Conservation (phyloP, 2,888 invertebrate species). For the Adelphocoris suturalis region DNA sequence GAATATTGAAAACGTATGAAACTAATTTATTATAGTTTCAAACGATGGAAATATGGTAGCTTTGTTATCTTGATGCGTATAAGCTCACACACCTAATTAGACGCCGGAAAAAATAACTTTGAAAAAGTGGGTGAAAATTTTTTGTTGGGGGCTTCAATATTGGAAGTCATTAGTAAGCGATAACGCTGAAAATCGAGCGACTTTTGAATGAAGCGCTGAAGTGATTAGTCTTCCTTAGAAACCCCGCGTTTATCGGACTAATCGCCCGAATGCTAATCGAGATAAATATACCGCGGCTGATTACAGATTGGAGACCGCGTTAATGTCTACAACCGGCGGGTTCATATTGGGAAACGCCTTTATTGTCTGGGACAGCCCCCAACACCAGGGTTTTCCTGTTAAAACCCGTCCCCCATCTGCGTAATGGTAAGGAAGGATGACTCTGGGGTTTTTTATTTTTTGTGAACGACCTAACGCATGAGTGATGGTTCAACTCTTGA, state of each 20-base stretch:
- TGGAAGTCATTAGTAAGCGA: conserved; percentile 8
- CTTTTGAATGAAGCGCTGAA: conserved; percentile 32
- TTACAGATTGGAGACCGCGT: conserved; percentile 43
- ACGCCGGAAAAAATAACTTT: no score
- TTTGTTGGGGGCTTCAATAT: background rate
- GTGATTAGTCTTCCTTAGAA: conserved; percentile 41
- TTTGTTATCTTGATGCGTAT: no score
- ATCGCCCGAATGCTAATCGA: conserved; percentile 40
- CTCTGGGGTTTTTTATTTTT: conserved; percentile 50
- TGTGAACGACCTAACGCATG: conserved; percentile 59
- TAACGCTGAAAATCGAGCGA: conserved; percentile 32
- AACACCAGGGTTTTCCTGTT: background rate
- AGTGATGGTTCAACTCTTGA: conserved; percentile 70
- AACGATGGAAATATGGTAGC: no score
- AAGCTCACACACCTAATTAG: no score
- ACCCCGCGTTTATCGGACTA: conserved; percentile 39
- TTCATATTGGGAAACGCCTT: conserved; percentile 52
- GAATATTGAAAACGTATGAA: no score
- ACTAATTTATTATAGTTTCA: no score
- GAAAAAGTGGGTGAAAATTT: no score
- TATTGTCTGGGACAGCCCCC: conserved; percentile 17
- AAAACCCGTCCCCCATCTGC: conserved; percentile 46
- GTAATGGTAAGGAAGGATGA: conserved; percentile 70
- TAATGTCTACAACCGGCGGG: background rate
- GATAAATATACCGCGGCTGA: conserved; percentile 32